phyloP scores from a whole-genome alignment of 1,140 invertebrate species.

The Heterodera schachtii region DNA sequence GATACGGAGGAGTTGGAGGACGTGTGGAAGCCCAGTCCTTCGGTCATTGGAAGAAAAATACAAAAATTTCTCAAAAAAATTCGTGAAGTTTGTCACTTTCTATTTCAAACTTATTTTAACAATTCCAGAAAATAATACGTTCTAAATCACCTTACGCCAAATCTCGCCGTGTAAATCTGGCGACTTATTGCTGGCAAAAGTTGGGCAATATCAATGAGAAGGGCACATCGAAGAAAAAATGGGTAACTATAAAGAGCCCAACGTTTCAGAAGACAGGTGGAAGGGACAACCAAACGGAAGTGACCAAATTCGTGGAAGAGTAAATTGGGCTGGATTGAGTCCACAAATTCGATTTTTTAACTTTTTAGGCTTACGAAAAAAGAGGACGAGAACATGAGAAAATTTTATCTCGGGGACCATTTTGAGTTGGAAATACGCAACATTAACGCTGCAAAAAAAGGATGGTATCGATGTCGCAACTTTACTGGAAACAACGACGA shows the following conservation, averaged over 20 bases:
- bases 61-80: slow-evolving; percentile 15
- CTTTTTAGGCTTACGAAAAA: neutral
- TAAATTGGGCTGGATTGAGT: neutral
- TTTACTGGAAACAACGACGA: neutral
- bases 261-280: slow-evolving; percentile 4
- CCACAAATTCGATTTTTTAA: too few relatives aligned
- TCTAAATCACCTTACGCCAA: neutral
- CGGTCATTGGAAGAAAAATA: slow-evolving; percentile 23
- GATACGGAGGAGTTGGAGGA: slow-evolving; percentile 30
- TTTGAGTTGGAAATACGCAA: slow-evolving; percentile 19
- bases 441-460: neutral
- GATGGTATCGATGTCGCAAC: slow-evolving; percentile 25
- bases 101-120: neutral
- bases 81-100: slow-evolving; percentile 5
- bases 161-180: slow-evolving; percentile 5
- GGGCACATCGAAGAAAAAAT: neutral
- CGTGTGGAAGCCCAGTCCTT: slow-evolving; percentile 28
- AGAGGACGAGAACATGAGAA: slow-evolving; percentile 7
- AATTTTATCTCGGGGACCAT: slow-evolving; percentile 24
- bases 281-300: neutral
- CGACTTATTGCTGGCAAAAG: neutral
- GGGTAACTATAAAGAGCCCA: neutral
- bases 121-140: slow-evolving; percentile 16
- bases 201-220: neutral
- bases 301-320: slow-evolving; percentile 17